phyloP scores from a whole-genome alignment of 1,140 invertebrate species.

The Heliconius melpomene region DNA sequence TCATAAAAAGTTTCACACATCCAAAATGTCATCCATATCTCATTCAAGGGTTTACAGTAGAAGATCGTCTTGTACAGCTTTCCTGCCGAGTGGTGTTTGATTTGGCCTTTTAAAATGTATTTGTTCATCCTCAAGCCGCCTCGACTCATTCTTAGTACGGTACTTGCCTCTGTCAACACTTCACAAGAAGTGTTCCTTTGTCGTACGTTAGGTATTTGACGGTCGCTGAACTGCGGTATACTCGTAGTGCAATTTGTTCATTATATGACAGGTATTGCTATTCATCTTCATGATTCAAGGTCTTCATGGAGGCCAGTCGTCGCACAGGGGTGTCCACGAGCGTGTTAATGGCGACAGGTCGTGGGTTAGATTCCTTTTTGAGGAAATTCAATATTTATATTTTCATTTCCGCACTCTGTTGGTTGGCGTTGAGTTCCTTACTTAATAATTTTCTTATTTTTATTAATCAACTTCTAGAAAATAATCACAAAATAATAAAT shows the following conservation, averaged over 20 bases:
- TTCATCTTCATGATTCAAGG: too few relatives aligned
- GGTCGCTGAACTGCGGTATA: neutral
- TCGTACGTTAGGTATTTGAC: slow-evolving; percentile 8
- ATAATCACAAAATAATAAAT: too few relatives aligned
- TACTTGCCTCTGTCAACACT: slow-evolving; percentile 4
- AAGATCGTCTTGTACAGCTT: neutral
- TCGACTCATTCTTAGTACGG: neutral
- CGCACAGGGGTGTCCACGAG: too few relatives aligned
- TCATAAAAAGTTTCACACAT: neutral
- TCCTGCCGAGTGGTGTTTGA: slow-evolving; percentile 17
- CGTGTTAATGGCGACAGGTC: too few relatives aligned
- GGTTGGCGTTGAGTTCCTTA: too few relatives aligned
- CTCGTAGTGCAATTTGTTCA: neutral
- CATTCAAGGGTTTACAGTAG: neutral
- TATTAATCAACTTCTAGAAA: too few relatives aligned
- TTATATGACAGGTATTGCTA: too few relatives aligned
- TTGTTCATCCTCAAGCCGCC: slow-evolving; percentile 18
- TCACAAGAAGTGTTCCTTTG: slow-evolving; percentile 2
- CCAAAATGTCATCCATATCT: neutral
- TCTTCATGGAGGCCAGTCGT: too few relatives aligned
- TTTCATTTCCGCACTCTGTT: too few relatives aligned
- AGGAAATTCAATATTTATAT: too few relatives aligned
- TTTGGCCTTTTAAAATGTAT: slow-evolving; percentile 18
- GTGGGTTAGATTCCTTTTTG: too few relatives aligned
- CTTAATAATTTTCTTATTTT: too few relatives aligned